Evolutionary conservation across 2,797 vertebrate species (phyloP).

Genomic region (Melopsittacus undulatus): DNA sequence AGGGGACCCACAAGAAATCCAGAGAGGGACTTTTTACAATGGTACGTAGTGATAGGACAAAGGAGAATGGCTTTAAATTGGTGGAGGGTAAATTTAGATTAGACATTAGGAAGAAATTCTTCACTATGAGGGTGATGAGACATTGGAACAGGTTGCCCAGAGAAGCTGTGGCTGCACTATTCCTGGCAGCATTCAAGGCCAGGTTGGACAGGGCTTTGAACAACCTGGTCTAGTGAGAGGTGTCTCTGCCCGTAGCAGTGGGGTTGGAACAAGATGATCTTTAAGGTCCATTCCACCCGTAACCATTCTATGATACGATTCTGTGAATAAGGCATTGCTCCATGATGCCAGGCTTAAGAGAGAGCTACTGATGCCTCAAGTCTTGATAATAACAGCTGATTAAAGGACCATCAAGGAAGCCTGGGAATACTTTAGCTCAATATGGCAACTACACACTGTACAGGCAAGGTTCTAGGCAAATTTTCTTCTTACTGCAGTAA

Average conservation of each 20-base stretch:
- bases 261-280: neutral
- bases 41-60: neutral
- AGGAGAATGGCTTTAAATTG: neutral
- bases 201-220: neutral
- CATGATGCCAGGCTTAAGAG: neutral
- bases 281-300: neutral
- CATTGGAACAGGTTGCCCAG: too few relatives aligned
- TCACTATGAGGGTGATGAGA: too few relatives aligned
- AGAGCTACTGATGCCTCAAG: neutral
- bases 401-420: neutral
- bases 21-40: neutral
- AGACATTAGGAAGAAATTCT: neutral
- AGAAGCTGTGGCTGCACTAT: neutral
- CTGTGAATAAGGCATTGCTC: neutral
- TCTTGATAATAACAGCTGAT: neutral
- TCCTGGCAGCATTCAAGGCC: neutral
- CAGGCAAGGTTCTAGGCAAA: neutral
- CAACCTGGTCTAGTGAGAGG: neutral
- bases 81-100: neutral
- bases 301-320: neutral
- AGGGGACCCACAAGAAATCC: neutral
- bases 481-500: neutral
- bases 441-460: neutral
- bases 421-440: neutral
- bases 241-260: neutral